Evolutionary conservation across 2,888 invertebrate genomes (phyloP), one percentile per base, ranked within the genome.

Genomic region (Drosophila infuscata): DNA sequence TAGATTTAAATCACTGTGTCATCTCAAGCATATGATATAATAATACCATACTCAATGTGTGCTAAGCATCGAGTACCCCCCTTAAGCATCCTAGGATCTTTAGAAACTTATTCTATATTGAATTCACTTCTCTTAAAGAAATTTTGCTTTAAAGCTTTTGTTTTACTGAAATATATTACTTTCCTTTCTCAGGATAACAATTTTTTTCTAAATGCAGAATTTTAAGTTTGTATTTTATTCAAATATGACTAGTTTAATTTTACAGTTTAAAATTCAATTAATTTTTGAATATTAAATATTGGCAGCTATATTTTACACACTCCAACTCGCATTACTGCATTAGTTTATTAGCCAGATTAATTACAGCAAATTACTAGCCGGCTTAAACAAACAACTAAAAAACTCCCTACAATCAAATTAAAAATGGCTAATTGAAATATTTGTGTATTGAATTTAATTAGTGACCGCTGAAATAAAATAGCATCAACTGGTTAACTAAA

Each of bases 351-450:
- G 75, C 25, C 52, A 20, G 41, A 60, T 60, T 60, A 64, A 74
- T 69, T 54, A 57, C 3, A 56, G n/a, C 5, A 20, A 74, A 67
- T 63, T 65, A 76, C 33, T 41, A 58, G 20, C 17, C 32, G 29
- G 32, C 8, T 38, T 36, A 35, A 66, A 35, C 15, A 3, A 30
- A 48, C 33, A 46, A 9, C 41, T 25, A 33, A 32, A 20, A 12
- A n/a, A 29, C n/a, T 25, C 20, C 12, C 15, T 15, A 17, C 30
- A 60, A 84, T 73, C 48, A 71, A 84, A 89, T 84, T 79, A 79
- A 74, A 76, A 56, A 33, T 2, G 49, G 62, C 79, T 84, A 84
- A 89, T 84, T 87, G 74, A 77, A 84, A 83, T 77, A 77, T 68
- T 70, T 49, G 72, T 66, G 36, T 60, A 66, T 57, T 53, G 57